A percentile compares a stretch with the other conserved stretches of the same genome.
Evolutionary conservation across 2,113 vertebrate species (phyloP).

Genomic region (Corynorhinus townsendii): DNA sequence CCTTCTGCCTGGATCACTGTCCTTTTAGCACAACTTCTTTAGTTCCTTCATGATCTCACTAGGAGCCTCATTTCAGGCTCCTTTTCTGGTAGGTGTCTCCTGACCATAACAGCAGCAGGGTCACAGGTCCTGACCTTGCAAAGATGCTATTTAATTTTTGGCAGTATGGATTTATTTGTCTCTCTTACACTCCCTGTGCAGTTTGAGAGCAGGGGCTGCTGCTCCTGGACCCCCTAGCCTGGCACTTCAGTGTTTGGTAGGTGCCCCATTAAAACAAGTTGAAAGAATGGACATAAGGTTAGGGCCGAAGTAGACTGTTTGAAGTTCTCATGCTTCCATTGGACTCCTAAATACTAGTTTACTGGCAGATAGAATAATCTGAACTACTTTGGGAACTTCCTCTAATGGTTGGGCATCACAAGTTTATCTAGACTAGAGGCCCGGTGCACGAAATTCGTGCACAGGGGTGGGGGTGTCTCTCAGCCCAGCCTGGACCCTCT

Average conservation of each 20-base stretch:
- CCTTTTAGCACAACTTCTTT: background rate
- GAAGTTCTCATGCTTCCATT: background rate
- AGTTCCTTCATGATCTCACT: background rate
- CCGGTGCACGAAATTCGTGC: no score
- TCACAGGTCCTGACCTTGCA: background rate
- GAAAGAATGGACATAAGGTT: background rate
- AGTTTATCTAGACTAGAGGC: background rate
- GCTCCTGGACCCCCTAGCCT: background rate
- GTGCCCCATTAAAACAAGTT: no score
- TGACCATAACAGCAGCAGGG: background rate
- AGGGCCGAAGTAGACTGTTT: background rate
- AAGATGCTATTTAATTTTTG: background rate
- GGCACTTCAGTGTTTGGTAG: background rate
- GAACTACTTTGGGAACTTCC: background rate
- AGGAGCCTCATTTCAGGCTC: background rate
- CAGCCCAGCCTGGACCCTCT: no score
- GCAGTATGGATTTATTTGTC: background rate
- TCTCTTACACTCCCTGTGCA: background rate
- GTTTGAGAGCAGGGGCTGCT: background rate
- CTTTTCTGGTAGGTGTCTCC: background rate
- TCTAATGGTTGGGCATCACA: background rate
- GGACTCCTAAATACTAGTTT: background rate
- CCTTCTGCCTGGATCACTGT: background rate
- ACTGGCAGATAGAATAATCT: background rate
- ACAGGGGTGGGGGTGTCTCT: no score